Evolutionary conservation across 2,113 vertebrate species (phyloP).

Genomic region (Herpetotheres cachinnans): DNA sequence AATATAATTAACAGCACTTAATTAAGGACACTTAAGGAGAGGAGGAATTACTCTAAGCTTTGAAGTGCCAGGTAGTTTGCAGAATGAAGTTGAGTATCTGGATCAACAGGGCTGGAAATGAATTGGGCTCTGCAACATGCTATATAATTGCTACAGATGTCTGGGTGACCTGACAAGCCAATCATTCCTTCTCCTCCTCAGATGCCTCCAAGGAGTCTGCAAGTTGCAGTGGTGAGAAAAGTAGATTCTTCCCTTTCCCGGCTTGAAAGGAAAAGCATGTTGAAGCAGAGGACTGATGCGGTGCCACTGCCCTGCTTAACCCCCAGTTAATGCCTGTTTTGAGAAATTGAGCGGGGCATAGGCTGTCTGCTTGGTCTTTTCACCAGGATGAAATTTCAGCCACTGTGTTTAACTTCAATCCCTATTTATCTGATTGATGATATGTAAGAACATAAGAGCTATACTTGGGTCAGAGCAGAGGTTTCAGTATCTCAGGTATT

Average conservation of each 20-base stretch:
- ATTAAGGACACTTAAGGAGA: neutral
- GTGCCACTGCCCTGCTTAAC: neutral
- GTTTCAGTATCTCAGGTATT: neutral
- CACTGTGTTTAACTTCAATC: neutral
- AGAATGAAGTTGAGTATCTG: neutral
- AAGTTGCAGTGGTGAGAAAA: neutral
- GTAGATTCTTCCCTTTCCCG: neutral
- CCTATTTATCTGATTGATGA: neutral
- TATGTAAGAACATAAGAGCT: neutral
- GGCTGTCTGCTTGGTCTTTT: neutral
- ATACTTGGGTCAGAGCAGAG: neutral
- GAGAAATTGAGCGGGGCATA: neutral
- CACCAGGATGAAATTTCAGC: neutral
- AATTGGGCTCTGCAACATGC: neutral
- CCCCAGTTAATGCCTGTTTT: neutral
- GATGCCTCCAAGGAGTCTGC: fast-evolving
- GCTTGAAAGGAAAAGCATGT: neutral
- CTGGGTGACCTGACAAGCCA: neutral
- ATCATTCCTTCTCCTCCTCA: neutral
- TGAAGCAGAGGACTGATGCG: neutral
- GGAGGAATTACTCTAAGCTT: neutral
- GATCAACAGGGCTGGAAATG: neutral
- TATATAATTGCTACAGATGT: neutral
- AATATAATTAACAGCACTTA: neutral
- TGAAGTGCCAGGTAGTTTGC: neutral